Conservation (phyloP, 2,888 invertebrate genomes). For the Fragum whitleyi region DNA sequence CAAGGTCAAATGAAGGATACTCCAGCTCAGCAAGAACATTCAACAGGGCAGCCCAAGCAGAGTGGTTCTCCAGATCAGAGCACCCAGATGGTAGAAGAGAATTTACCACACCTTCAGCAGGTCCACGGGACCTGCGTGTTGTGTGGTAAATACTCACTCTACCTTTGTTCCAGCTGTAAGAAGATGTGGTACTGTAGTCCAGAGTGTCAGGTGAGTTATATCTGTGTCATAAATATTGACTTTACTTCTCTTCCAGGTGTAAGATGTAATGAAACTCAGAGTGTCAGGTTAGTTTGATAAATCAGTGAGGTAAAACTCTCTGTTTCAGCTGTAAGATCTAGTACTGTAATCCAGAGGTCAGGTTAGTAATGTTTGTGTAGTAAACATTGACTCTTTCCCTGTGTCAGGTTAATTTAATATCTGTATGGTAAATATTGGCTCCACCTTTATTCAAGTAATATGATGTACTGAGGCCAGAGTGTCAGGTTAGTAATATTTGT, state of each 20-base stretch:
- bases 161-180: conserved; percentile 77
- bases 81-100: background rate
- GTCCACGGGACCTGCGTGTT: conserved; percentile 73
- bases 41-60: background rate
- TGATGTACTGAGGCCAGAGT: no score
- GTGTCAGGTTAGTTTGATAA: conserved; percentile 86
- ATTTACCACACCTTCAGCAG: conserved; percentile 58
- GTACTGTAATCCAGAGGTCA: no score
- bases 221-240: conserved; percentile 73
- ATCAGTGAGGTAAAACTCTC: background rate
- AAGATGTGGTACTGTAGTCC: conserved; percentile 95
- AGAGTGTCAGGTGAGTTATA: conserved; percentile 92
- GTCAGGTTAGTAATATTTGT: no score
- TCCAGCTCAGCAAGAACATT: background rate
- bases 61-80: background rate
- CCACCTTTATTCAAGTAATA: no score
- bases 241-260: conserved; percentile 77
- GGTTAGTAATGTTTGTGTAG: no score
- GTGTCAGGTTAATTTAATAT: no score
- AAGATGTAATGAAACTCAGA: conserved; percentile 94
- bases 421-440: no score
- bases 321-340: no score
- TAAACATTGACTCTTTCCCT: no score
- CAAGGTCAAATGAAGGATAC: background rate
- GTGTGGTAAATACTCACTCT: conserved; percentile 75